Evolutionary conservation across 2,797 vertebrate species (phyloP), one percentile per base, ranked within the genome.

Genomic region (Amniataba percoides): DNA sequence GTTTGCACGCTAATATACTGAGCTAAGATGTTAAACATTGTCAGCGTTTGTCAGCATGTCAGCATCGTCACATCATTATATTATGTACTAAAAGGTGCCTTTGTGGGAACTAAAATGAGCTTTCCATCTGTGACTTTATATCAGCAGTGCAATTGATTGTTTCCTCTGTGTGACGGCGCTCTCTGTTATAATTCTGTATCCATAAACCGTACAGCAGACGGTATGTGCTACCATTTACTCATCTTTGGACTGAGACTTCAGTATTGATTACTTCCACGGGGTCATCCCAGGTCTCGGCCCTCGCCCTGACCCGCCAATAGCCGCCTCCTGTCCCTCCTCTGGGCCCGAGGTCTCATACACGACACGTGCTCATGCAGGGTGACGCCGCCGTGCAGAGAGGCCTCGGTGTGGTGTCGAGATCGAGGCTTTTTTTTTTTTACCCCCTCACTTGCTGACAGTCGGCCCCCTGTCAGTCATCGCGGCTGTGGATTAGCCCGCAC

Each of bases 381-480:
- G 7, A 73, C 0, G 78, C 68, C 19, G 5, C 42, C 62, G 64
- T 81, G 64, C 71, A 66, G 53, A 67, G 73, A 63, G 36, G 40
- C 68, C 65, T 53, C 10, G 1, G 40, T 25, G 39, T 53, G 73
- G 64, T 64, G 64, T 66, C 56, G 78, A 82, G 73, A 78, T 73
- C 82, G 25, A 81, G 82, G 84, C 78, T 55, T 70, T 81, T 75
- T 78, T 36, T 31, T 31, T 31, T 31, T n/a, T n/a, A n/a, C 27
- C 27, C 27, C 27, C 27, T 5, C 73, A 34, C 78, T 77, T 72
- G 84, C 87, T 86, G 88, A 91, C 90, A 80, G 82, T 81, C 39
- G 78, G 64, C 64, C 51, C 74, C 66, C 79, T 84, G 90, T 94
- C 92, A 87, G 40, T 92, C 92, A 90, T 14, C 86, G 14, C 74